Conservation (phyloP, 2,797 vertebrate species). For the Columba guinea region DNA sequence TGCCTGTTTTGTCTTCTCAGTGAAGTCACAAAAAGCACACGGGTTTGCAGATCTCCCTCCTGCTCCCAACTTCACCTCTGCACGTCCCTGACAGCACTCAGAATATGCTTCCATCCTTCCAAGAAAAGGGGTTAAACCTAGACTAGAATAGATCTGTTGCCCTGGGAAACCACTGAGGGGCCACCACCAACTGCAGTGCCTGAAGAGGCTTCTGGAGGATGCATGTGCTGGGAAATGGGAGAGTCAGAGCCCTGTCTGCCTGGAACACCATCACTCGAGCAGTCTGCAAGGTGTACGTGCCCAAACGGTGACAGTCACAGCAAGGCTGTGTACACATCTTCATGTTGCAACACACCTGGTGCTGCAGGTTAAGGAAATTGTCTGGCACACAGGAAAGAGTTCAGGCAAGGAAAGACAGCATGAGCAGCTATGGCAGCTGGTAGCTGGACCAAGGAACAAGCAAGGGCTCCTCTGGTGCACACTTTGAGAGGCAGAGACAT, state of each 20-base stretch:
- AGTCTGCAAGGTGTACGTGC: background rate
- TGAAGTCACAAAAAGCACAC: background rate
- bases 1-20: background rate
- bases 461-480: background rate
- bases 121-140: background rate
- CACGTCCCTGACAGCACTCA: background rate
- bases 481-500: background rate
- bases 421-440: background rate
- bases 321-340: background rate
- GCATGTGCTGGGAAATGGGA: background rate
- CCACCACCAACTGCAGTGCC: background rate
- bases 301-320: background rate
- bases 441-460: background rate
- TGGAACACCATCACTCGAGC: background rate
- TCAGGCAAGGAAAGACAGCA: background rate
- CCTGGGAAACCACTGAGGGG: slow-evolving; percentile 3
- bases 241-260: background rate
- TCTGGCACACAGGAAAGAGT: background rate
- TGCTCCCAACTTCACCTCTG: background rate
- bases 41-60: background rate
- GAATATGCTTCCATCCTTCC: background rate
- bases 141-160: background rate
- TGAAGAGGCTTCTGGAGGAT: background rate
- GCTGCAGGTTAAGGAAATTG: background rate
- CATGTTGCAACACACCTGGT: background rate